Conservation (phyloP, 2,797 vertebrate genomes). For the Cuniculus paca region DNA sequence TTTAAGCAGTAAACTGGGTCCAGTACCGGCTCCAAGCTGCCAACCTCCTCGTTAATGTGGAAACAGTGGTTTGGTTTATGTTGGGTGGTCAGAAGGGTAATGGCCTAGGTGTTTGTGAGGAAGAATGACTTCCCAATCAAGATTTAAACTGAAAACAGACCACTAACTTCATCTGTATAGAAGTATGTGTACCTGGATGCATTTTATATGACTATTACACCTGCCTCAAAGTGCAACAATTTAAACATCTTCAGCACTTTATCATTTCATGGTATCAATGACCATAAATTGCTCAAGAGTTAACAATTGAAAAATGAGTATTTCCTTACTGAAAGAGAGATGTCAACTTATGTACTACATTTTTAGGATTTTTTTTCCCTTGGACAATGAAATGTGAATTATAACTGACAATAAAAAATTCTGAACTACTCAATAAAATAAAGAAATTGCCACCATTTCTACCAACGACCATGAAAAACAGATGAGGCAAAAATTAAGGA, state of each 20-base stretch:
- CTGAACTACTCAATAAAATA: not conserved
- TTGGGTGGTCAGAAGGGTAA: not conserved
- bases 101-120: not conserved
- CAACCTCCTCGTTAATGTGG: accelerated
- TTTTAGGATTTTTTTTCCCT: not conserved
- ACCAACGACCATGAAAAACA: not conserved
- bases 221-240: not conserved
- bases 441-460: not conserved
- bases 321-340: not conserved
- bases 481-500: not conserved
- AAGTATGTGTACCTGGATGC: not conserved
- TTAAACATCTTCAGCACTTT: not conserved
- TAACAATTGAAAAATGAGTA: not conserved
- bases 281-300: not conserved
- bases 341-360: not conserved
- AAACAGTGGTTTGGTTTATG: not conserved
- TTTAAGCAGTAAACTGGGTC: not conserved
- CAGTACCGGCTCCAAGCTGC: not conserved
- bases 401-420: not conserved
- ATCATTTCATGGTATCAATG: not conserved
- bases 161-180: not conserved
- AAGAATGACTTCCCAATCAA: not conserved
- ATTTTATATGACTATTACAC: not conserved
- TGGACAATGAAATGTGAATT: not conserved
- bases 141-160: not conserved